A percentile compares a stretch with the other conserved stretches of the same genome.
Conservation (phyloP, 1,140 invertebrate species). For the Sipha flava region DNA sequence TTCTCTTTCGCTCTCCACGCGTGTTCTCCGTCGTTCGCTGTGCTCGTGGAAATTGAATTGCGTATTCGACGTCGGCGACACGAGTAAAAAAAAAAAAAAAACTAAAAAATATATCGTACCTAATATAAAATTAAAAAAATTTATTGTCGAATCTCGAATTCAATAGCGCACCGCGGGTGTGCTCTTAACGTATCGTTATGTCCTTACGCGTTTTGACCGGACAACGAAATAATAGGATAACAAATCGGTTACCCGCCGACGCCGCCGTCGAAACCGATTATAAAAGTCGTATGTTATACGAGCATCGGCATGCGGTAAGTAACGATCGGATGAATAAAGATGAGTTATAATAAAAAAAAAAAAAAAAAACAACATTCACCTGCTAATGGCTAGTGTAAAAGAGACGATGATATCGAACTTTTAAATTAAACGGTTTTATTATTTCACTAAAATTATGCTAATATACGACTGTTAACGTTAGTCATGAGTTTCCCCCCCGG, state of each 20-base stretch:
- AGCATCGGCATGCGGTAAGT: neutral
- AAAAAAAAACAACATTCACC: neutral
- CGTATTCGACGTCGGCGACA: neutral
- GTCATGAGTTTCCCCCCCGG: too few species aligned
- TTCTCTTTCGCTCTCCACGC: too few species aligned
- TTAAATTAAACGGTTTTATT: too few species aligned
- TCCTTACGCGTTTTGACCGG: neutral
- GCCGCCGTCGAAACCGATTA: neutral
- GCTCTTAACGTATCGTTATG: neutral
- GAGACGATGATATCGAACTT: too few species aligned
- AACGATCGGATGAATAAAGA: neutral
- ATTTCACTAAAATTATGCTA: too few species aligned
- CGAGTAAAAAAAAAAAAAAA: too few species aligned
- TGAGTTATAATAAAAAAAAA: neutral
- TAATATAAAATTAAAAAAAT: neutral
- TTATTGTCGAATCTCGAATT: neutral
- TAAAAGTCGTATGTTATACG: neutral
- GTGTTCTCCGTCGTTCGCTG: too few species aligned
- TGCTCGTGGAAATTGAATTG: too few species aligned
- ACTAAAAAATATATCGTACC: too few species aligned
- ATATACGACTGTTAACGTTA: too few species aligned
- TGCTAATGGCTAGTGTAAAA: too few species aligned
- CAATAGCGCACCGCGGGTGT: neutral
- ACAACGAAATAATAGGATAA: neutral
- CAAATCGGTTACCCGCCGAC: neutral